phyloP scores from a whole-genome alignment of 2,113 vertebrate genomes.

The Pipa parva region DNA sequence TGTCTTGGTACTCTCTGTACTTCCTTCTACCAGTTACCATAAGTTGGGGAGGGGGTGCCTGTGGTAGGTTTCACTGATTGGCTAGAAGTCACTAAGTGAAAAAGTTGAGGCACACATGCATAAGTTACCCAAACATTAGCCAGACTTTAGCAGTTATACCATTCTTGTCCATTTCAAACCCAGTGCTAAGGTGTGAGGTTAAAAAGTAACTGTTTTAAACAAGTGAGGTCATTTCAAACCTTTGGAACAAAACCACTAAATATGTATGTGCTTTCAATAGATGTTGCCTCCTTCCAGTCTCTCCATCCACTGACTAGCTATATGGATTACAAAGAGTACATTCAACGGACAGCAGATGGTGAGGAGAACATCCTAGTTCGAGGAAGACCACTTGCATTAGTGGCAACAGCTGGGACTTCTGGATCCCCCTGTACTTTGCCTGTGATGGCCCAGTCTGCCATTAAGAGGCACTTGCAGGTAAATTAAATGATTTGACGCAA shows the following conservation, averaged over 20 bases:
- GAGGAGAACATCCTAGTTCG: slow-evolving; percentile 58
- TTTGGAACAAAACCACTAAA: no score
- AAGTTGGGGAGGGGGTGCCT: no score
- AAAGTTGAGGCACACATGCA: background rate
- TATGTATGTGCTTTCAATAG: slow-evolving; percentile 45
- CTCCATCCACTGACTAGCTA: slow-evolving; percentile 61
- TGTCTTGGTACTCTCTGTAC: no score
- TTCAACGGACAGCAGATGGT: slow-evolving; percentile 55
- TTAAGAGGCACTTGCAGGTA: slow-evolving; percentile 73
- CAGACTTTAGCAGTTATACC: background rate
- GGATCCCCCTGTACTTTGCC: slow-evolving; percentile 52
- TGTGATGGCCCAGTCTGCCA: slow-evolving; percentile 58
- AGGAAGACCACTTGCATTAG: slow-evolving; percentile 57
- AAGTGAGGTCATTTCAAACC: no score
- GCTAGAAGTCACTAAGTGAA: no score
- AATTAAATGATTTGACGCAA: no score
- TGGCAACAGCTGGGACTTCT: slow-evolving; percentile 65
- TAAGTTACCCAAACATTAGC: background rate
- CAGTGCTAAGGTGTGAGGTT: no score
- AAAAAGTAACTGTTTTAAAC: no score
- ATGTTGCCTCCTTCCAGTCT: slow-evolving; percentile 54
- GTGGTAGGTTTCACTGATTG: no score
- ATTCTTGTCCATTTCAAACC: no score
- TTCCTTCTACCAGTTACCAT: no score
- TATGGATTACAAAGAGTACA: slow-evolving; percentile 57